Evolutionary conservation across 92 coral and sea anemone genomes (phyloP).

Genomic region (Porites rus): DNA sequence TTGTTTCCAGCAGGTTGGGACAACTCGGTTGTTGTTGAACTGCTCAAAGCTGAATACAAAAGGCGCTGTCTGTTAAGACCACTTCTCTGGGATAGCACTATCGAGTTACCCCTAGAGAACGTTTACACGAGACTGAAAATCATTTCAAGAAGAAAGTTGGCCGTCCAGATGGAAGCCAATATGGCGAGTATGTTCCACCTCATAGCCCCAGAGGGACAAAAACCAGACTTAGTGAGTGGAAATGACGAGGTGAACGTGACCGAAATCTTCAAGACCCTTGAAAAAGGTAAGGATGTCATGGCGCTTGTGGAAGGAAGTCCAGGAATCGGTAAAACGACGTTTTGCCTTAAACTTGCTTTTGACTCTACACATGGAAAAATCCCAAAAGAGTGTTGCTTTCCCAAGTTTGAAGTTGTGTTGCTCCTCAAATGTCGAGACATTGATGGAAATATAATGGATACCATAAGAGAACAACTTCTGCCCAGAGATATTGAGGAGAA

Average conservation of each 20-base stretch:
- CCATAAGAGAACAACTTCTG: not conserved
- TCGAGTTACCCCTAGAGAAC: not conserved
- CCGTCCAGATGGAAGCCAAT: not conserved
- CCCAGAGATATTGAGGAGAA: not conserved
- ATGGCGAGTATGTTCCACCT: no score
- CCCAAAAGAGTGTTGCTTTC: not conserved
- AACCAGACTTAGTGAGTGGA: no score
- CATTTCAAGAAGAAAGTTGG: not conserved
- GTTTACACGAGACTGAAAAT: constrained; percentile 7
- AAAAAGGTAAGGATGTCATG: not conserved
- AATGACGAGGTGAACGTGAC: not conserved
- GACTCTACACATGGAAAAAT: not conserved
- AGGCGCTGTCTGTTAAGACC: not conserved
- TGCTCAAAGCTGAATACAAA: not conserved
- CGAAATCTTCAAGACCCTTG: not conserved
- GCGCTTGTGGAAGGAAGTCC: not conserved
- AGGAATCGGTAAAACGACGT: not conserved
- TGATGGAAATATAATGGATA: not conserved
- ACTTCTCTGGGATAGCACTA: not conserved
- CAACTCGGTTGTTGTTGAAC: no score
- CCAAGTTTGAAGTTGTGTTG: not conserved
- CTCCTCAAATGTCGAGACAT: not conserved
- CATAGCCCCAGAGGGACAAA: no score
- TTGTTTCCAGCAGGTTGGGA: no score
- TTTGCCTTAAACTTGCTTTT: not conserved